Percentiles rank a stretch among this genome's conserved stretches.
Conservation (phyloP, 2,888 invertebrate genomes). For the Caenorhabditis imperialis region DNA sequence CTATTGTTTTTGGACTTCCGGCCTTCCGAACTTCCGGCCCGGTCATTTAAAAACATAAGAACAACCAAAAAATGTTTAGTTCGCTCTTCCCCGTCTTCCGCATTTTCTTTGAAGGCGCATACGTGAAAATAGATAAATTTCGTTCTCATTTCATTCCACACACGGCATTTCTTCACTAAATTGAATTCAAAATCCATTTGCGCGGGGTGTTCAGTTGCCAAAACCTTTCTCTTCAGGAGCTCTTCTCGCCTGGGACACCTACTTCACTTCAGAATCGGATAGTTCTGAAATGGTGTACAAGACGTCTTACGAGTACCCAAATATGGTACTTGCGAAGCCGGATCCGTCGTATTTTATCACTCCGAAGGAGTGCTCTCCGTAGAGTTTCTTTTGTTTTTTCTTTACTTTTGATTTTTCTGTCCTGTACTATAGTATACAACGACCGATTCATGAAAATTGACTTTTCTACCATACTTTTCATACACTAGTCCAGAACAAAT, state of each 20-base stretch:
- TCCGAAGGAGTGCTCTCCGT: constrained; percentile 46
- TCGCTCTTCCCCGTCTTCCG: not conserved
- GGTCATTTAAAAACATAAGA: no score
- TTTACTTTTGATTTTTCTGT: not conserved
- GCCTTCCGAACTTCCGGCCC: no score
- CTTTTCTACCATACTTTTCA: not conserved
- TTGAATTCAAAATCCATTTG: constrained; percentile 45
- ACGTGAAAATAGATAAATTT: constrained; percentile 14
- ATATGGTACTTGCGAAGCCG: constrained; percentile 40
- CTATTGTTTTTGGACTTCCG: not conserved
- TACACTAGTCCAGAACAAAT: not conserved
- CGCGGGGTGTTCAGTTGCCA: no score
- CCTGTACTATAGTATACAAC: not conserved
- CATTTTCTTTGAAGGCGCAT: not conserved
- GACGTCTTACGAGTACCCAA: constrained; percentile 57
- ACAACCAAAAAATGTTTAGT: not conserved
- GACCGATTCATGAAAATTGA: constrained; percentile 16
- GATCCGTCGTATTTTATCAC: constrained; percentile 44
- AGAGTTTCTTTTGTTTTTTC: not conserved
- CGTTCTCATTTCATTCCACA: constrained; percentile 30
- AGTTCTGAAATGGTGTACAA: constrained; percentile 47
- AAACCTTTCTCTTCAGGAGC: constrained; percentile 47
- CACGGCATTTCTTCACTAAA: constrained; percentile 28
- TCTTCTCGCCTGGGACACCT: constrained; percentile 64
- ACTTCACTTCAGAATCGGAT: constrained; percentile 55